phyloP scores from a whole-genome alignment of 2,113 vertebrate species.

The Natator depressus region DNA sequence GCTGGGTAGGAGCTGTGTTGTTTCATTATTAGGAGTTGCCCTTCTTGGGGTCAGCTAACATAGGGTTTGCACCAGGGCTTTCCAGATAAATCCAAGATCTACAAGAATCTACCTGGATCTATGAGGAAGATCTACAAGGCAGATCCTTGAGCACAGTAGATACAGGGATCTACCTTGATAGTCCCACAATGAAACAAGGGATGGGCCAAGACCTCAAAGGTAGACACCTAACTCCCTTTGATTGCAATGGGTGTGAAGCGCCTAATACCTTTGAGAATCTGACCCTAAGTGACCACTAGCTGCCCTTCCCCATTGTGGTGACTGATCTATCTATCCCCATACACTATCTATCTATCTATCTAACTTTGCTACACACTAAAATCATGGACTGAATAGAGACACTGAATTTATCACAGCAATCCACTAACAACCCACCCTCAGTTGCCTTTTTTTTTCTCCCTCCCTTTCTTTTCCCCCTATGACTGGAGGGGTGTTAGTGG shows the following conservation, averaged over 20 bases:
- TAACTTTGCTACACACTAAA: no score
- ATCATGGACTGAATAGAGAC: no score
- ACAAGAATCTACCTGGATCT: background rate
- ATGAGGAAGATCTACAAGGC: background rate
- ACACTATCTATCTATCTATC: no score
- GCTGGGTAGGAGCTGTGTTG: background rate
- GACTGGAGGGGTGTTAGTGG: no score
- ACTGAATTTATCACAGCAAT: no score
- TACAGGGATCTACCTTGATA: background rate
- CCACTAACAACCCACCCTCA: no score
- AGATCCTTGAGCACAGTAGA: background rate
- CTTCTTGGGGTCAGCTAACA: background rate
- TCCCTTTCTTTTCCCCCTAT: no score
- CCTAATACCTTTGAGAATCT: background rate
- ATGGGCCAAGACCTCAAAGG: background rate
- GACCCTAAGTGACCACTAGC: no score
- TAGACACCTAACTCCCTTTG: background rate
- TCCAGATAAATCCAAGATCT: background rate
- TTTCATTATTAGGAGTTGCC: background rate
- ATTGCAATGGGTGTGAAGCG: background rate
- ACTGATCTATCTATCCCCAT: no score
- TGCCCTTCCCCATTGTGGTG: no score
- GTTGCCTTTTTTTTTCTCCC: no score
- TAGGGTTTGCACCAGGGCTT: background rate
- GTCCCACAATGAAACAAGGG: background rate